Evolutionary conservation across 2,113 vertebrate species (phyloP).

Genomic region (Trogon surrucura): DNA sequence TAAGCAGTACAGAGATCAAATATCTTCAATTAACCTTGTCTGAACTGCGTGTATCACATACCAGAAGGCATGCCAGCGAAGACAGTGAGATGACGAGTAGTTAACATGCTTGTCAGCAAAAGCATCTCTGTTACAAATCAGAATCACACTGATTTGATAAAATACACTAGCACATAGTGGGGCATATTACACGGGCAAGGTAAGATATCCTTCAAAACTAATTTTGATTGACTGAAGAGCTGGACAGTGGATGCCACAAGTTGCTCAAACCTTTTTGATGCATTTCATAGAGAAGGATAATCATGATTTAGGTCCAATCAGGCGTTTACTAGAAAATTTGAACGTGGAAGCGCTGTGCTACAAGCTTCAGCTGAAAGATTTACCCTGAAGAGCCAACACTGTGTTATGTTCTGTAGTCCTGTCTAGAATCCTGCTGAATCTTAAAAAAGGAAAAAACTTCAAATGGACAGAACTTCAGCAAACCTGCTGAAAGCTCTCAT

Average conservation of each 20-base stretch:
- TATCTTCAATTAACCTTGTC: background rate
- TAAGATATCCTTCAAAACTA: background rate
- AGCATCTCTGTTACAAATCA: background rate
- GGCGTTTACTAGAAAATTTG: background rate
- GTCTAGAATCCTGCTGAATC: background rate
- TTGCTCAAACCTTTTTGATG: background rate
- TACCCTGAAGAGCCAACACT: background rate
- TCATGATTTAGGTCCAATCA: background rate
- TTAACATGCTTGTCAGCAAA: background rate
- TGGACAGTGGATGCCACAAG: background rate
- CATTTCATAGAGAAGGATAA: background rate
- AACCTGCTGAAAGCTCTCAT: background rate
- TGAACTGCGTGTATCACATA: background rate
- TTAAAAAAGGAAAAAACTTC: background rate
- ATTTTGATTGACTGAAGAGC: background rate
- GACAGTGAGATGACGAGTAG: background rate
- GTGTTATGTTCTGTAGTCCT: accelerated
- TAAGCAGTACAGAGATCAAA: background rate
- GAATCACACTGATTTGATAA: background rate
- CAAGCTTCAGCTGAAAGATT: background rate
- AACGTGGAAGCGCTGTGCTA: background rate
- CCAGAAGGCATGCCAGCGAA: background rate
- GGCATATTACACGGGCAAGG: background rate
- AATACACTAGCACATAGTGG: background rate
- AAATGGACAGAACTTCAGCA: background rate